Conservation (phyloP, 2,888 invertebrate genomes). For the Stramonita haemastoma region DNA sequence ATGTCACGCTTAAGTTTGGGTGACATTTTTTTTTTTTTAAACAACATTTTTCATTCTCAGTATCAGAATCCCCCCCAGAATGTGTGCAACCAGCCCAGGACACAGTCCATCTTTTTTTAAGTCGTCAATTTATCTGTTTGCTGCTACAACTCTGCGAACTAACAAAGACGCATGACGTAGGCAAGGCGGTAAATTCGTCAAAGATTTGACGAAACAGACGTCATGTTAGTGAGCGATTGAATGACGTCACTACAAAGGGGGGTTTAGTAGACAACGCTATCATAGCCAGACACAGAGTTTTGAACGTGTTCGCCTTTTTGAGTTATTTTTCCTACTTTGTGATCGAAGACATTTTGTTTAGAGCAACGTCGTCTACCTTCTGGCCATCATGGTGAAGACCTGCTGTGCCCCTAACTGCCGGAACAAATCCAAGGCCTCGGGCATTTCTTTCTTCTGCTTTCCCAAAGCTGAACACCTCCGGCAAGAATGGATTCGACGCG, state of each 20-base stretch:
- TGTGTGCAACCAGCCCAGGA: too few relatives aligned
- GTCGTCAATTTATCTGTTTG: not conserved
- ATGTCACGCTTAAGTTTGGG: too few relatives aligned
- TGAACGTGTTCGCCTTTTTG: not conserved
- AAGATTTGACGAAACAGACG: not conserved
- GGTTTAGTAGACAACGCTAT: not conserved
- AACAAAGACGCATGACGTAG: conserved; percentile 27
- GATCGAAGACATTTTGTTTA: not conserved
- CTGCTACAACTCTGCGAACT: not conserved
- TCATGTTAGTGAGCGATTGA: not conserved
- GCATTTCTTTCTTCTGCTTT: conserved; percentile 35
- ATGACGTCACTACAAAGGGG: conserved; percentile 32
- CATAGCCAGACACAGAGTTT: not conserved
- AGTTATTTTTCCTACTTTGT: not conserved
- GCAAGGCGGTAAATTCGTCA: conserved; percentile 23
- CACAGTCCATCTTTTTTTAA: not conserved
- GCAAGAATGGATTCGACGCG: conserved; percentile 30
- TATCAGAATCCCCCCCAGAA: not conserved
- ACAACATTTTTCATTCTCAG: not conserved
- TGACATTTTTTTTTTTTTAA: not conserved
- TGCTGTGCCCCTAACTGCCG: conserved; percentile 32
- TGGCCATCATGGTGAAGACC: conserved; percentile 23
- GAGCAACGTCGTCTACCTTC: not conserved
- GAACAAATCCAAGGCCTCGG: conserved; percentile 30
- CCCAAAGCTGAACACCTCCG: not conserved